Base-by-base conservation (phyloP, 1,140 invertebrate genomes). In the Babylonia areolata region DNA sequence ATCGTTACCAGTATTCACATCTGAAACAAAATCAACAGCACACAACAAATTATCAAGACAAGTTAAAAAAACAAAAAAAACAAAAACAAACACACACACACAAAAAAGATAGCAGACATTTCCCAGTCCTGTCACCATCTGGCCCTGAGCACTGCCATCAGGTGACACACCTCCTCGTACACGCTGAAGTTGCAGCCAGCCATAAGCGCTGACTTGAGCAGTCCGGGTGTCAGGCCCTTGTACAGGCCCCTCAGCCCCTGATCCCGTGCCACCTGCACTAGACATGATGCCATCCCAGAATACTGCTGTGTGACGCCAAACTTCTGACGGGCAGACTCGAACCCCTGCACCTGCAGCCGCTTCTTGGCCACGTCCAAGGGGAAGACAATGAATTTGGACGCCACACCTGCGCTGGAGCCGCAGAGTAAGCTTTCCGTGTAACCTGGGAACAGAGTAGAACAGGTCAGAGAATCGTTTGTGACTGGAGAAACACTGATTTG, bases 321-420 rank as follows among this genome's bases (percentile, higher is more conserved):
- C 83, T 94, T 93, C 88, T 93, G 93, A 75, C 97, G 95, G 82
- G 96, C 96, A 81, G 96, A 92, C 90, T 97, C 96, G 94, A 98
- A 98, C 33, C 97, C 97, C 94, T 97, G 97, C 85, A 98, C 96
- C 94, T 99, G 97, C 81, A 98, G 93, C 87, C 97, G 94, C 94
- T 98, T 98, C 92, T 97, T 97, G 1, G 96, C 95, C 85, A 98
- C 94, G 95, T 99, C 98, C 88, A 98, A 95, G 3, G 98, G 98
- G 95, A 98, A 98, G 58, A 98, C 95, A n/a, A 95, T 91, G 23
- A 96, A 95, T 95, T 98, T 99, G 0, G 97, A 95, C 73, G 96
- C 91, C 51, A 97, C 93, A 23, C 98, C 98, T 23, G 97, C 95
- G 17, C 96, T 90, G 75, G 96, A 96, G 9, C 97, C 98, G 92